Conservation (phyloP, 2,888 invertebrate genomes). For the Psylliodes chrysocephalus region DNA sequence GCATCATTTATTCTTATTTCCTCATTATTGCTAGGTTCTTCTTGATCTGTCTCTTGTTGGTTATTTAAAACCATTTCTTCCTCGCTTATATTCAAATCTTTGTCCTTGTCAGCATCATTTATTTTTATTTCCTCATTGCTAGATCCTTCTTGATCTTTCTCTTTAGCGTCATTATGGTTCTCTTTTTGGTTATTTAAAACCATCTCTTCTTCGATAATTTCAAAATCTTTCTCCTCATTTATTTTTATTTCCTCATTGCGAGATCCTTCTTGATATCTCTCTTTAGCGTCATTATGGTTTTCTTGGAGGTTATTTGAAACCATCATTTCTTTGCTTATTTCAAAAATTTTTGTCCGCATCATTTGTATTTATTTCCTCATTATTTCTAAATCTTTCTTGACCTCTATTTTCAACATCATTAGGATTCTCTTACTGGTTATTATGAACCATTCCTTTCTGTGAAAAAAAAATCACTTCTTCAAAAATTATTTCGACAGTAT, state of each 20-base stretch:
- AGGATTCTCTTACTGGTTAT: too few relatives aligned
- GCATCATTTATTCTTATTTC: background rate
- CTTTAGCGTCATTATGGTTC: background rate
- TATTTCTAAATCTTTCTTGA: too few relatives aligned
- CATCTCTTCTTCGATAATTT: background rate
- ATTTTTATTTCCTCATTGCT: background rate
- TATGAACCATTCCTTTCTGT: too few relatives aligned
- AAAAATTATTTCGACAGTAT: too few relatives aligned
- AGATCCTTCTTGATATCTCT: background rate
- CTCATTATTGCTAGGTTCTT: background rate
- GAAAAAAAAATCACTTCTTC: too few relatives aligned
- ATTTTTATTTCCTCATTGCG: too few relatives aligned
- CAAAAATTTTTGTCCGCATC: too few relatives aligned
- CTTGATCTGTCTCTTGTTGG: background rate
- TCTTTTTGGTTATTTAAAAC: background rate
- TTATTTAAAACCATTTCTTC: background rate
- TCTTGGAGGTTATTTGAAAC: background rate
- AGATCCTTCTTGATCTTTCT: background rate
- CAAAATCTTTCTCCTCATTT: background rate
- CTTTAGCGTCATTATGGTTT: background rate
- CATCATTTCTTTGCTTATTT: background rate
- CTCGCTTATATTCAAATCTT: background rate
- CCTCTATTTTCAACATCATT: too few relatives aligned
- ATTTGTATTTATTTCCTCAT: too few relatives aligned
- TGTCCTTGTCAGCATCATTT: background rate